Percentiles rank a stretch among this genome's conserved stretches.
phyloP scores from a whole-genome alignment of 2,797 vertebrate genomes.

The Benthosema pterotum region DNA sequence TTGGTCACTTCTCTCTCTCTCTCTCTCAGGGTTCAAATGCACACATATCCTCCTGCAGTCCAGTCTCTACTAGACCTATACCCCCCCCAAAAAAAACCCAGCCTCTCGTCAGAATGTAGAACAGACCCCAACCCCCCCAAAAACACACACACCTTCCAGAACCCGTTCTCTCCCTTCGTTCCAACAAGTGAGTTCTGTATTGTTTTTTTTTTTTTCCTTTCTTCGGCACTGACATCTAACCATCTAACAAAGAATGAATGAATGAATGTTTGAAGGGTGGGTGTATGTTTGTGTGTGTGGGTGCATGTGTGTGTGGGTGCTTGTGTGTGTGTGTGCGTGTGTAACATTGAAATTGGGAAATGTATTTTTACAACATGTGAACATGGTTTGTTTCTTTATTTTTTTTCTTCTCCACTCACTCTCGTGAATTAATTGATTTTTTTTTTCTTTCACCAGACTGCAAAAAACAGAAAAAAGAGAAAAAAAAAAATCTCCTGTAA shows the following conservation, averaged over 20 bases:
- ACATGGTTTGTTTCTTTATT: slow-evolving; percentile 77
- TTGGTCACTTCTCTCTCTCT: slow-evolving; percentile 80
- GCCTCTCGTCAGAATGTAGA: slow-evolving; percentile 48
- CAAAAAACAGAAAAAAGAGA: slow-evolving; percentile 77
- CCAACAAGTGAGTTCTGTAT: slow-evolving; percentile 44
- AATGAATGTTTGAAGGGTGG: slow-evolving; percentile 80
- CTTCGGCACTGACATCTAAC: slow-evolving; percentile 81
- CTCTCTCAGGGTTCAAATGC: slow-evolving; percentile 87
- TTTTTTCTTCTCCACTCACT: slow-evolving; percentile 73
- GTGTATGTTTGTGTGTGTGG: slow-evolving; percentile 62
- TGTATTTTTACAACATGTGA: slow-evolving; percentile 97
- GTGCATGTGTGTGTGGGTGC: slow-evolving; percentile 51
- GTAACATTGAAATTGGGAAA: slow-evolving; percentile 87
- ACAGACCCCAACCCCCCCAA: slow-evolving; percentile 27
- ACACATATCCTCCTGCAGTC: slow-evolving; percentile 80
- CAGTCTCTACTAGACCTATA: slow-evolving; percentile 41
- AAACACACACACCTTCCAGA: slow-evolving; percentile 55
- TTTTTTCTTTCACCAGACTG: slow-evolving; percentile 82
- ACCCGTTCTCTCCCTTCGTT: slow-evolving; percentile 49
- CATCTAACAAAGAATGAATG: slow-evolving; percentile 76
- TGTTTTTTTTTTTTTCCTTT: slow-evolving; percentile 40
- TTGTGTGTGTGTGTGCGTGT: slow-evolving; percentile 62
- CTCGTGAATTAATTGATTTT: slow-evolving; percentile 80
- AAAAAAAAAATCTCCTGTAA: slow-evolving; percentile 80
- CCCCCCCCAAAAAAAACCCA: too few relatives aligned